Base-by-base conservation (phyloP, 2,797 vertebrate genomes). In the Chloroceryle inda region DNA sequence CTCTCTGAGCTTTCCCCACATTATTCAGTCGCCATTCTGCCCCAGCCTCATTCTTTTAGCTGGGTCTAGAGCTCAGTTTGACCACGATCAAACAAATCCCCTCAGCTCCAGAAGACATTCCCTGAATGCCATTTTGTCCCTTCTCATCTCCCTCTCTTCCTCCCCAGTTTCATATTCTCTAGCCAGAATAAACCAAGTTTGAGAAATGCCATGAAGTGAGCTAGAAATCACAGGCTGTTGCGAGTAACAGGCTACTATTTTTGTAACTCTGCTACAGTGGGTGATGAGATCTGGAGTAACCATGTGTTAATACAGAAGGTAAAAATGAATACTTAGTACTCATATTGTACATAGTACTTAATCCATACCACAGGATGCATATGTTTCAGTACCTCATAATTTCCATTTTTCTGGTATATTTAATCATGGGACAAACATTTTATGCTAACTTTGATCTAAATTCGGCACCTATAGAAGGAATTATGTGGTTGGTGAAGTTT, bases 261-360 rank as follows among this genome's bases (percentile, higher is more conserved):
- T n/a, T 23, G 3, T 61, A 59, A 58, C 50, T 81, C 38, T 66
- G 88, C 78, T 69, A 8, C 74, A 85, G 62, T 58, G 68, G 40
- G n/a, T 15, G 18, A 59, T 81, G 73, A 94, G 64, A 62, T 62
- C 52, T 73, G 52, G 74, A 74, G 40, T 38, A 91, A 73, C 44
- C 33, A 16, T 12, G 13, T 26, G 52, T 91, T 94, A 88, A 85
- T 69, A 66, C 74, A 71, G 68, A 85, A 94, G 97, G 73, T 53
- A 52, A 52, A 64, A 96, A 26, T 13, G 13, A 93, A 72, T 50
- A 45, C 37, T 79, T 58, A 27, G 92, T 40, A 35, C 81, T 92
- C 85, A 50, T 72, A 52, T 80, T 78, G 64, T 76, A 6, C 47
- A 3, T 0, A 38, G 26, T 62, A 61, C 76, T 94, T 90, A 20